Evolutionary conservation across 2,797 vertebrate species (phyloP), one percentile per base, ranked within the genome.

Genomic region (Melopsittacus undulatus): DNA sequence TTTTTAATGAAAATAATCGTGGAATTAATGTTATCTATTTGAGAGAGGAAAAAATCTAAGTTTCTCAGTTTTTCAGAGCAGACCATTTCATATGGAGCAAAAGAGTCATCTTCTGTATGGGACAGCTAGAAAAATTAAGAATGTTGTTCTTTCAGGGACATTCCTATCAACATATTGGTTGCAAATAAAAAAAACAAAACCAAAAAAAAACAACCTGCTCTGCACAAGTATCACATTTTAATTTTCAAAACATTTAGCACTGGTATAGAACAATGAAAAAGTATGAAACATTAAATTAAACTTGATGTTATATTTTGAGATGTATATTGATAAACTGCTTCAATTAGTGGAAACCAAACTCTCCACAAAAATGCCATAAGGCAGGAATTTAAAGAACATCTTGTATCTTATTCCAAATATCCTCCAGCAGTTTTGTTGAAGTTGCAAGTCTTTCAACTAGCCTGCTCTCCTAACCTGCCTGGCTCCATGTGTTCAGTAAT

Each of bases 11-110:
- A 87, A 87, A 11, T 20, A 78, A 75, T 9, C 5, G 62, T 22
- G 11, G 15, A 90, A 67, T 10, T 21, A 43, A 49, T 3, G n/a
- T 34, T 75, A 11, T 27, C 34, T 68, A 24, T 52, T 76, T 0
- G 0, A 80, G 30, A 68, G 0, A 34, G 8, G 22, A 61, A 89
- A 87, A 85, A 64, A 38, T 5, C 22, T 1, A 36, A 1, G 1
- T 42, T 76, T 32, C n/a, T 59, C 24, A 21, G 5, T 56, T 93
- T 89, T 74, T 72, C 76, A 88, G 43, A 69, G 72, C 10, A 84
- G 30, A 38, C 2, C 43, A 12, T 56, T 83, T 46, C 48, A 61
- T 57, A 83, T 7, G 15, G 85, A 77, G 1, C 7, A 76, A 70
- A 81, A 80, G 27, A 82, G 3, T 4, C 10, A 62, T 49, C 29